These are phyloP conservation scores for Timandra comae DNA, from an alignment of 2,888 invertebrate genomes.

Conservation along the genomic window DNA sequence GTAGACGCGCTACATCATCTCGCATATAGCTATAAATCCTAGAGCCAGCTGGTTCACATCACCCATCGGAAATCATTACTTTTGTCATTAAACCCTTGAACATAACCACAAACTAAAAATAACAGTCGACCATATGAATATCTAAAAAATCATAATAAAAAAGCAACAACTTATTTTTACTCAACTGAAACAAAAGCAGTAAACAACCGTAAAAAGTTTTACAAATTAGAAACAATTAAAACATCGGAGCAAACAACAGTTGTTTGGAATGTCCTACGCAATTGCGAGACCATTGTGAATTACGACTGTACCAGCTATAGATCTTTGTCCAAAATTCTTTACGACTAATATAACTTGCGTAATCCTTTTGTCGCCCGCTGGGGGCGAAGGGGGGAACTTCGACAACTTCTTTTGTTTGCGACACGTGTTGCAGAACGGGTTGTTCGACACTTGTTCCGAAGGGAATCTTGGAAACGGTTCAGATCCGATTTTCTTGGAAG, in stretches of 20 bases:
- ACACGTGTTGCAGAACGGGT: constrained; percentile 75
- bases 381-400: constrained; percentile 42
- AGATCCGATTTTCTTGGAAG: constrained; percentile 51
- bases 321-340: constrained; percentile 74
- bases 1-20: constrained; percentile 21
- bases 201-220: constrained; percentile 69
- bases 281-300: constrained; percentile 71
- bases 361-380: constrained; percentile 67
- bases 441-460: constrained; percentile 63
- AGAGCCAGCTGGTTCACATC: constrained; percentile 10
- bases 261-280: constrained; percentile 71
- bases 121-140: constrained; percentile 39
- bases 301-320: constrained; percentile 70
- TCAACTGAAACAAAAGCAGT: constrained; percentile 54
- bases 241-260: constrained; percentile 73
- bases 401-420: constrained; percentile 71
- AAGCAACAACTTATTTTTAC: constrained; percentile 35
- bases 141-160: constrained; percentile 28
- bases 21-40: constrained; percentile 12
- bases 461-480: constrained; percentile 49
- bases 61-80: constrained; percentile 29
- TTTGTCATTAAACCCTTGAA: constrained; percentile 44
- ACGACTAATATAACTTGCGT: constrained; percentile 73
- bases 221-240: constrained; percentile 75
- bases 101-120: constrained; percentile 49